Base-by-base conservation (phyloP, 1,140 invertebrate genomes). In the Pseudoatta argentina region DNA sequence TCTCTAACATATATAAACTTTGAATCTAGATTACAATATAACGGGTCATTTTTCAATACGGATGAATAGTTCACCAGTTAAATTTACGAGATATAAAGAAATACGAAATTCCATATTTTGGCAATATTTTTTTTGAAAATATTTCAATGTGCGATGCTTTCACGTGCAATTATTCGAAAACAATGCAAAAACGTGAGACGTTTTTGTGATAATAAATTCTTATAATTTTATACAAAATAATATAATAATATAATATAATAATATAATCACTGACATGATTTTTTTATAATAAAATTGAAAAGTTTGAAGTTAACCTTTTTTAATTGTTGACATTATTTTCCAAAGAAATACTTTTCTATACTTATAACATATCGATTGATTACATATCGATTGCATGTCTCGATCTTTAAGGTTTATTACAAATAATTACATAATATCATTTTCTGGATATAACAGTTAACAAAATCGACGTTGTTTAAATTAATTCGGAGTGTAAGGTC, bases 381-480 rank as follows among this genome's bases (percentile, higher is more conserved):
- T 67, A 51, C 5, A 6, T 30, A 34, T 21, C 21, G 21, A 21
- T 67, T 10, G 12, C 10, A 0, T 16, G 12, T 21, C 8, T 12
- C 34, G 34, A 39, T 39, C 51, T 39, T 24, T 39, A 18, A 69
- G 6, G 7, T 57, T 73, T 39, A 73, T 34, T 34, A 30, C 4
- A 21, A 18, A 57, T 53, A 39, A 71, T 39, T 18, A 69, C 4
- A 24, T 18, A 12, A 69, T 30, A 44, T 18, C 27, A 30, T 14
- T 30, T 30, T 39, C 21, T 12, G 48, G n/a, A 44, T 16, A 21
- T 5, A n/a, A 57, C 10, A 27, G 55, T 48, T 21, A 59, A 73
- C 34, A 59, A 83, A 59, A 39, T 10, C 30, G 34, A 73, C 39
- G 18, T 8, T 78, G 61, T 34, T 78, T 8, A 51, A 24, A 51